phyloP scores from a whole-genome alignment of 92 coral and sea anemone species.

The Phenganax marumi region DNA sequence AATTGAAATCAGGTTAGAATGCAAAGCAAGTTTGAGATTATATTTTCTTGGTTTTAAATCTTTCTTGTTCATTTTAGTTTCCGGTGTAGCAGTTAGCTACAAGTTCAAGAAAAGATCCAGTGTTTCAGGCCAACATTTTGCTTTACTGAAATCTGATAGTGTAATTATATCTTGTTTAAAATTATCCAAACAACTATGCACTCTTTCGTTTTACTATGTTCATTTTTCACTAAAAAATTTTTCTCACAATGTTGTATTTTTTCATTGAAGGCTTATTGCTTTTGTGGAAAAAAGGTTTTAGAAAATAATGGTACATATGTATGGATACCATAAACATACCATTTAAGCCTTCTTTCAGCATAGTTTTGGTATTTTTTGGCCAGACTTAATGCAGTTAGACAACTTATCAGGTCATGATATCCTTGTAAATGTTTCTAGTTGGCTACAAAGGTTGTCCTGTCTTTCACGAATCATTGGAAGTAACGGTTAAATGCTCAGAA shows the following conservation, averaged over 20 bases:
- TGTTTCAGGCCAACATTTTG: conserved; percentile 18
- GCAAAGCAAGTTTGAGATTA: neutral
- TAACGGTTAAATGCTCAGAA: conserved; percentile 39
- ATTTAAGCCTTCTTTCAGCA: neutral
- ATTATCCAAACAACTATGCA: neutral
- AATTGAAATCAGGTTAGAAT: conserved; percentile 7
- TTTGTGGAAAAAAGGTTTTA: neutral
- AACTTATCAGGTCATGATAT: neutral
- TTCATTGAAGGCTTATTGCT: neutral
- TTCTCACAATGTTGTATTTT: neutral
- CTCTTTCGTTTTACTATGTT: neutral
- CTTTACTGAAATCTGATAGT: neutral
- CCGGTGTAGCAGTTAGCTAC: conserved; percentile 45
- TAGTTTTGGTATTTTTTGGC: neutral
- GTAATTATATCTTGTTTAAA: neutral
- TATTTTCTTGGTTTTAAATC: neutral
- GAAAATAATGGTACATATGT: neutral
- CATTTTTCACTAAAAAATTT: no score
- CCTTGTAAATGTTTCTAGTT: neutral
- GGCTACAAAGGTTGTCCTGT: conserved; percentile 42
- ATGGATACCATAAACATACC: neutral
- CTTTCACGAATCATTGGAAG: conserved; percentile 74
- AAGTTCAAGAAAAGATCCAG: conserved; percentile 57
- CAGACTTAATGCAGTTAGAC: no score
- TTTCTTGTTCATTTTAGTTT: conserved; percentile 24